These are phyloP conservation scores for Polia nebulosa DNA, from an alignment of 2,888 invertebrate genomes.

Conservation along the genomic window DNA sequence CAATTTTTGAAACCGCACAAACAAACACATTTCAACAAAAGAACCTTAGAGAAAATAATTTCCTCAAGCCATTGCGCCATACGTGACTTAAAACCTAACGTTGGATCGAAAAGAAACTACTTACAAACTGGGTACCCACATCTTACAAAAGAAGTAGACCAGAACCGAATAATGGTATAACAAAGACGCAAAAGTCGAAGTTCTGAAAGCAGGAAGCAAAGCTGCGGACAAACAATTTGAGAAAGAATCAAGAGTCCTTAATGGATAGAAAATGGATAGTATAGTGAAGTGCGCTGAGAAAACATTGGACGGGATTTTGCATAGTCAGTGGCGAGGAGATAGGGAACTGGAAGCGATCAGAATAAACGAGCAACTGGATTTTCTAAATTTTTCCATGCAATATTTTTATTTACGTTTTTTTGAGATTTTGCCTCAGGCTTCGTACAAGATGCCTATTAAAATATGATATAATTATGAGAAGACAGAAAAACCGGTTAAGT, in stretches of 20 bases:
- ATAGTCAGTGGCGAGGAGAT: constrained; percentile 78
- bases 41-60: constrained; percentile 9
- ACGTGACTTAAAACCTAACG: constrained; percentile 33
- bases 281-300: constrained; percentile 74
- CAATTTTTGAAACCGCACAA: constrained; percentile 17
- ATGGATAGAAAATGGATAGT: constrained; percentile 89
- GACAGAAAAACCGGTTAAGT: too few species aligned
- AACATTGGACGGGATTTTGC: constrained; percentile 86
- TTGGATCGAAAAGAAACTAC: constrained; percentile 34
- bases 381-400: not conserved
- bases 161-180: constrained; percentile 50
- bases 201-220: constrained; percentile 64
- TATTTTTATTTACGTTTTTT: not conserved
- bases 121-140: constrained; percentile 38
- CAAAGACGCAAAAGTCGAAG: constrained; percentile 52
- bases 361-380: not conserved
- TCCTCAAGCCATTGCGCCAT: constrained; percentile 11
- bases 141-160: constrained; percentile 46
- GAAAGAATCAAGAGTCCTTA: constrained; percentile 84
- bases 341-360: constrained; percentile 36
- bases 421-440: not conserved
- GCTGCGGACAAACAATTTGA: constrained; percentile 80
- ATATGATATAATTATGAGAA: too few species aligned
- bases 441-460: too few species aligned
- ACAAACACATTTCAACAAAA: constrained; percentile 23